These are phyloP conservation scores for Cyrtorhinus lividipennis DNA, from an alignment of 1,140 invertebrate species.

Conservation along the genomic window DNA sequence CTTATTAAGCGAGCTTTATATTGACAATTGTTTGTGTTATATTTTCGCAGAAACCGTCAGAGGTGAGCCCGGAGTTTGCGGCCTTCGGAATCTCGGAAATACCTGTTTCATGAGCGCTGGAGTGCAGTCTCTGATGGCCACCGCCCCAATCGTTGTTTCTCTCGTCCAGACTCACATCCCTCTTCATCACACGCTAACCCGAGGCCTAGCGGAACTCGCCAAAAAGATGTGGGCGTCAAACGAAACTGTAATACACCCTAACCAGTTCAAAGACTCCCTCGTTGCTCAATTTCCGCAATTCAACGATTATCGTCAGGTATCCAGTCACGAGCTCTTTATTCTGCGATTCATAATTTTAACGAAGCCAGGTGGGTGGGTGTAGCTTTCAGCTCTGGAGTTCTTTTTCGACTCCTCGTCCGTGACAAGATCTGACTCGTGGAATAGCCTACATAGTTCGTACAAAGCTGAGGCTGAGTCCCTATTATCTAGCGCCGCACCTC, in stretches of 20 bases:
- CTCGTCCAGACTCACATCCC: conserved; percentile 41
- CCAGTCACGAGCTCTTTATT: too few species aligned
- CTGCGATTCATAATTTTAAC: neutral
- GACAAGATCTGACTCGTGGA: too few species aligned
- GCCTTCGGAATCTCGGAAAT: conserved; percentile 49
- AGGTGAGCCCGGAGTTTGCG: conserved; percentile 41
- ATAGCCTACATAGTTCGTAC: too few species aligned
- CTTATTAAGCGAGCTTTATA: too few species aligned
- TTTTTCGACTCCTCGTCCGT: neutral
- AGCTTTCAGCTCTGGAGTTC: neutral
- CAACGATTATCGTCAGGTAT: conserved; percentile 44
- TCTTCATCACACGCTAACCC: conserved; percentile 31
- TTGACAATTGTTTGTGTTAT: too few species aligned
- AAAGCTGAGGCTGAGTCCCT: too few species aligned
- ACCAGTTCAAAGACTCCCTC: conserved; percentile 45
- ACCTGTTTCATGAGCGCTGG: conserved; percentile 61
- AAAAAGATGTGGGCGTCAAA: conserved; percentile 48
- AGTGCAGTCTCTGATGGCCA: conserved; percentile 45
- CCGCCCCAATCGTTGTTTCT: conserved; percentile 36
- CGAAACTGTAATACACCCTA: conserved; percentile 39
- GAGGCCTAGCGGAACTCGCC: conserved; percentile 40
- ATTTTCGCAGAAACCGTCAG: conserved; percentile 9
- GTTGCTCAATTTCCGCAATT: conserved; percentile 48
- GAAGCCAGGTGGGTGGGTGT: neutral
- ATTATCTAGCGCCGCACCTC: too few species aligned